Percentiles rank a stretch among this genome's conserved stretches.
phyloP scores from a whole-genome alignment of 2,888 invertebrate species.

The Schizotus pectinicornis region DNA sequence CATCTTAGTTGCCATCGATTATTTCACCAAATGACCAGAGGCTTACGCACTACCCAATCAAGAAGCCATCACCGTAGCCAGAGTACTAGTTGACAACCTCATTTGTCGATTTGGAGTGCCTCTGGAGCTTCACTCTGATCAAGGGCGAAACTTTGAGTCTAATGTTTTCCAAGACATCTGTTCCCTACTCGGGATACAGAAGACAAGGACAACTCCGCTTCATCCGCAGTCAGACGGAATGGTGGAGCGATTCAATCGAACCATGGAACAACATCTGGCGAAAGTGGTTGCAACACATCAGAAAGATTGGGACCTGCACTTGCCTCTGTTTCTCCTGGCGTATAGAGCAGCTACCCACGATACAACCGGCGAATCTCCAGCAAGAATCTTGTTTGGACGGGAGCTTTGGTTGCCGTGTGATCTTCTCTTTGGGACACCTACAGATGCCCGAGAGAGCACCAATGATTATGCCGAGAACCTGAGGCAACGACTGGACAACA shows the following conservation, averaged over 20 bases:
- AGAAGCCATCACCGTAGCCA: conserved; percentile 42
- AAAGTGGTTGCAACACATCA: too few relatives aligned
- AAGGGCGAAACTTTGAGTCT: conserved; percentile 45
- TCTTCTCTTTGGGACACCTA: too few relatives aligned
- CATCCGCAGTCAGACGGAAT: conserved; percentile 45
- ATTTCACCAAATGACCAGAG: conserved; percentile 40
- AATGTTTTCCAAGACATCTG: conserved; percentile 37
- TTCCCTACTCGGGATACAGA: conserved; percentile 32
- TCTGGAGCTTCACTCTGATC: conserved; percentile 36
- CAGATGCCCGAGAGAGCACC: too few relatives aligned
- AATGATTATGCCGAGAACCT: not conserved
- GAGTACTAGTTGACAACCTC: conserved; percentile 32
- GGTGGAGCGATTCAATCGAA: conserved; percentile 36
- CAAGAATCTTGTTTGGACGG: too few relatives aligned
- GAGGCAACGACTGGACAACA: not conserved
- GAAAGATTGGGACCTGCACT: too few relatives aligned
- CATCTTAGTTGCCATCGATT: conserved; percentile 3
- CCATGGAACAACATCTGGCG: not conserved
- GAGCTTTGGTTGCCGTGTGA: too few relatives aligned
- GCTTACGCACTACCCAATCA: conserved; percentile 41
- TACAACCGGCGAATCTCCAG: too few relatives aligned
- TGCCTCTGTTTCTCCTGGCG: too few relatives aligned
- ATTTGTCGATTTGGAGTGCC: conserved; percentile 34
- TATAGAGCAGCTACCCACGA: too few relatives aligned
- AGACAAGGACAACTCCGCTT: conserved; percentile 42